A percentile compares a stretch with the other conserved stretches of the same genome.
Evolutionary conservation across 2,797 vertebrate genomes (phyloP).

Genomic region (Phaenicophaeus curvirostris): DNA sequence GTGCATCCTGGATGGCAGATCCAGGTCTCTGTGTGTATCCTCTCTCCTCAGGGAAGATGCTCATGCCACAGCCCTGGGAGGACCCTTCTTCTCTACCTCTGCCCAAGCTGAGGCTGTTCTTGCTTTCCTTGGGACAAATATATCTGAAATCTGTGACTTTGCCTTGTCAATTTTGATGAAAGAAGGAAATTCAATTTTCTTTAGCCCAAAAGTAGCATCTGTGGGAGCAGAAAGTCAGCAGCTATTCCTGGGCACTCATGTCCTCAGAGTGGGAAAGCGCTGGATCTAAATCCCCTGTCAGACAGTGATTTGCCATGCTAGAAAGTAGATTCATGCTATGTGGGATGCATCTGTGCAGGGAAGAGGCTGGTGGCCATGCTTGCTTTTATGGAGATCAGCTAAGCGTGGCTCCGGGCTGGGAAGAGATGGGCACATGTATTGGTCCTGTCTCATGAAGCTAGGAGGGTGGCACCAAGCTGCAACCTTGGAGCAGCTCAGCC

Average conservation of each 20-base stretch:
- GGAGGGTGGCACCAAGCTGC: neutral
- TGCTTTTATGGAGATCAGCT: rapidly evolving
- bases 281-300: neutral
- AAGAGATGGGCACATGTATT: rapidly evolving
- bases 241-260: rapidly evolving
- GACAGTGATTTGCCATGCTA: neutral
- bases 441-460: neutral
- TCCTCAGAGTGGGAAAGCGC: neutral
- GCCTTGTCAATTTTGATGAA: neutral
- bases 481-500: rapidly evolving
- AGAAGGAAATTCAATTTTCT: neutral
- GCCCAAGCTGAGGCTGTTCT: neutral
- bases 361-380: rapidly evolving
- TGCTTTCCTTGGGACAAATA: neutral
- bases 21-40: neutral
- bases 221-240: neutral
- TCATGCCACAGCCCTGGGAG: neutral
- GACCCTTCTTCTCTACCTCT: rapidly evolving
- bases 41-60: neutral
- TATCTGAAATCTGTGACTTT: neutral
- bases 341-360: neutral
- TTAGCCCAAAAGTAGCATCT: neutral
- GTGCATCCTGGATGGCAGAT: rapidly evolving
- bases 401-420: neutral
- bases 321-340: neutral